Evolutionary conservation across 1,140 invertebrate genomes (phyloP), one percentile per base, ranked within the genome.

Genomic region (Macrostomum lignano): DNA sequence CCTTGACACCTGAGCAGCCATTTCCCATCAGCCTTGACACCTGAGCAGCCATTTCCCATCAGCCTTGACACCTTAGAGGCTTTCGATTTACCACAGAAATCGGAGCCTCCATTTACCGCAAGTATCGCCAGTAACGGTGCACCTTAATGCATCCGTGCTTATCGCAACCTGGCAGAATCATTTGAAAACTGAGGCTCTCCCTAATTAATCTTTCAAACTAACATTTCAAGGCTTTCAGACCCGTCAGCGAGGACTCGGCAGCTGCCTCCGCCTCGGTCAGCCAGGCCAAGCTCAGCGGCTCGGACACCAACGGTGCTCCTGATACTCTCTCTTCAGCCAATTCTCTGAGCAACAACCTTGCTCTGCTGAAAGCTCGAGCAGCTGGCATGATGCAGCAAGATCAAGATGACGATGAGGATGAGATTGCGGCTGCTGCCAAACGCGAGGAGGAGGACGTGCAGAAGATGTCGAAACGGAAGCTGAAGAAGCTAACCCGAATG

Each of bases 401-500:
- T 23, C 17, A 34, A 20, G 39, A 38, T n/a, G 70, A 73, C 40
- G 66, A 68, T 42, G 37, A 45, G 33, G 56, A 62, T 15, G 32
- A 33, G 10, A 60, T 54, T 21, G 52, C 57, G 6, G 36, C 39
- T n/a, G 44, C 55, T n/a, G 60, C 63, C 15, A 61, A 62, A 25
- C 65, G 69, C 39, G 58, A 67, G 20, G 76, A 79, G 35, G 71
- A 74, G 40, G n/a, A n/a, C n/a, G n/a, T n/a, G n/a, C 71, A 73
- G 21, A 76, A 81, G 45, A 47, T 93, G 13, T 91, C 81, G 0
- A 93, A 93, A 51, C 67, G 82, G 26, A 91, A 93, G 53, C 51
- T 93, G 7, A 93, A 93, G 55, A 77, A 84, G 48, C 47, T 93
- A 31, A 91, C 77, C 1, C 64, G 86, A 3, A 59, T 93, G 14